Evolutionary conservation across 2,888 invertebrate genomes (phyloP).

Genomic region (Tetranychus piercei): DNA sequence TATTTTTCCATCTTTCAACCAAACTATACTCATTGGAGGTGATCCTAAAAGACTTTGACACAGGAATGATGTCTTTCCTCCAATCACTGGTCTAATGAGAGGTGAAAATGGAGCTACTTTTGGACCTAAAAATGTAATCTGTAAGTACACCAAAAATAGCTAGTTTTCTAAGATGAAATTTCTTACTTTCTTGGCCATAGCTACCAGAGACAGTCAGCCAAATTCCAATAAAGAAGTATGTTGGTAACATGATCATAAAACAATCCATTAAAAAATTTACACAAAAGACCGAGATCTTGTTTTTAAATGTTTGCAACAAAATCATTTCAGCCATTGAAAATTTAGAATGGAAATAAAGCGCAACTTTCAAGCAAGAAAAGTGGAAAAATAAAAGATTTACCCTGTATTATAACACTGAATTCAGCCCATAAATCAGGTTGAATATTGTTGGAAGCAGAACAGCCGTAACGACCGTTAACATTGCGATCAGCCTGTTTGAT

Average conservation of each 20-base stretch:
- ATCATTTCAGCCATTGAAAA: background rate
- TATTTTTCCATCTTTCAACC: slow-evolving; percentile 31
- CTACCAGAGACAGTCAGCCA: background rate
- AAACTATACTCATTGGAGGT: slow-evolving; percentile 21
- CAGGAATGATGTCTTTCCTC: background rate
- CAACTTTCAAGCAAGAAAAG: too few relatives aligned
- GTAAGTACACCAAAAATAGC: background rate
- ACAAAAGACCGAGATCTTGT: background rate
- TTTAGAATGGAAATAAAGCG: background rate
- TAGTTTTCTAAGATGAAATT: background rate
- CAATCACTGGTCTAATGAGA: background rate
- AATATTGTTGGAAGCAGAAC: too few relatives aligned
- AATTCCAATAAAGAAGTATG: background rate
- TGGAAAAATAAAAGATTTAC: too few relatives aligned
- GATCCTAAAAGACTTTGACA: background rate
- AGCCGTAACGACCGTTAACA: too few relatives aligned
- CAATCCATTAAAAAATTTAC: background rate
- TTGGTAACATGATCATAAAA: background rate
- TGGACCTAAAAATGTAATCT: background rate
- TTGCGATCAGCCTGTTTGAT: too few relatives aligned
- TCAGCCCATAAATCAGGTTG: too few relatives aligned
- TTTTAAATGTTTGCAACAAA: background rate
- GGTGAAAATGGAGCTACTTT: background rate
- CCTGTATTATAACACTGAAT: too few relatives aligned
- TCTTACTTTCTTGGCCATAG: background rate